Base-by-base conservation (phyloP, 1,140 invertebrate species). In the Sarcophaga peregrina region DNA sequence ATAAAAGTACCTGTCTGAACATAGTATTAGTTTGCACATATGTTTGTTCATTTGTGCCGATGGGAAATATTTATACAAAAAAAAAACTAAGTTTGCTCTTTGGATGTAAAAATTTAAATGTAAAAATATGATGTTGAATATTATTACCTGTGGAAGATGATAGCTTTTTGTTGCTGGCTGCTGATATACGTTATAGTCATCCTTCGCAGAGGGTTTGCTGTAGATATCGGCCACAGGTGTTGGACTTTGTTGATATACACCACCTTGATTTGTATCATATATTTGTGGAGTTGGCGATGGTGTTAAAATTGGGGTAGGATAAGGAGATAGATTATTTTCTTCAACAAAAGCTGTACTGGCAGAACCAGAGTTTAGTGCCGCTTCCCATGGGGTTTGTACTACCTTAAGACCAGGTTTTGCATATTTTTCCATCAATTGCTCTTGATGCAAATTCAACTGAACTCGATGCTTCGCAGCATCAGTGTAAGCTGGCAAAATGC, bases 331-430 rank as follows among this genome's bases (percentile, higher is more conserved):
- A 46, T 84, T 85, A 0, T 78, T 45, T 1, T 86, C 84, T n/a
- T 93, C 92, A 83, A 93, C 89, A 88, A 95, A 95, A 58, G 95
- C 95, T 3, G 92, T 89, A 52, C 95, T 94, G 3, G 95, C 94
- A 10, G 92, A 93, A 13, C 95, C 95, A 20, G 94, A 94, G 88
- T 94, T 92, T 47, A 95, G 88, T 8, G 95, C 94, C 4, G 94
- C 95, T 85, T 95, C 93, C 95, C 95, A 95, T 0, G 95, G 95
- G 0, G 94, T 93, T 89, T 94, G 93, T 0, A 95, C 87, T 15
- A 95, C 87, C 84, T 94, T 93, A 5, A 95, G 83, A 72, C 92
- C 91, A 3, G 93, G 92, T 80, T 93, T 92, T 54, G 90, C 90
- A 85, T 93, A 93, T 84, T 92, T 91, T 85, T 94, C 93, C 91